Base-by-base conservation (phyloP, 1,140 invertebrate genomes). In the Sarcophaga peregrina region DNA sequence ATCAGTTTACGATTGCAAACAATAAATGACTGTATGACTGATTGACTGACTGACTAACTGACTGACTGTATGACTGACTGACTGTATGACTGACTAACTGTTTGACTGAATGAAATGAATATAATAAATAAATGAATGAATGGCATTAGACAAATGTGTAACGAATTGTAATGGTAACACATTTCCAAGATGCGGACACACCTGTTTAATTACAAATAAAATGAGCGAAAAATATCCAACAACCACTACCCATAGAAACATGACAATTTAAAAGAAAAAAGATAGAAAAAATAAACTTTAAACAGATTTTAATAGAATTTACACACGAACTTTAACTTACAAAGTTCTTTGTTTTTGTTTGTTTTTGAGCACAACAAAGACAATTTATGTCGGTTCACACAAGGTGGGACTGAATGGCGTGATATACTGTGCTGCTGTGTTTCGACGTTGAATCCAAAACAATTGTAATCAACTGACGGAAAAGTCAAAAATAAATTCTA, bases 121-220 rank as follows among this genome's bases (percentile, higher is more conserved):
- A n/a, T n/a, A n/a, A n/a, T n/a, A n/a, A n/a, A n/a, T n/a, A n/a
- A n/a, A 58, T 58, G 11, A 58, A 58, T 58, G 25, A 37, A 37
- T 37, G 25, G 25, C 25, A 37, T 37, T 37, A 37, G 25, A 37
- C 25, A 37, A 37, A 37, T 37, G 25, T 37, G 5, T 58, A 58
- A 58, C 54, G 54, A 58, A 58, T 58, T 58, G 54, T 58, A 58
- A 58, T 58, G 3, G 54, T 58, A 58, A 58, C 54, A 58, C 54
- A 58, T 6, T 58, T 58, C 13, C 11, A 15, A 58, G 13, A 58
- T 58, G 5, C 5, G 11, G 54, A 58, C 54, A 58, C 54, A 58
- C 54, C 54, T 58, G 54, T 58, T 58, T 58, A 58, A 58, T 58
- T 58, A 13, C n/a, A 58, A 58, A 58, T 13, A 58, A 58, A 37